Percentiles rank a stretch among this genome's conserved stretches.
These are phyloP conservation scores for Caranx ignobilis DNA, from an alignment of 2,113 vertebrate genomes.

Conservation along the genomic window DNA sequence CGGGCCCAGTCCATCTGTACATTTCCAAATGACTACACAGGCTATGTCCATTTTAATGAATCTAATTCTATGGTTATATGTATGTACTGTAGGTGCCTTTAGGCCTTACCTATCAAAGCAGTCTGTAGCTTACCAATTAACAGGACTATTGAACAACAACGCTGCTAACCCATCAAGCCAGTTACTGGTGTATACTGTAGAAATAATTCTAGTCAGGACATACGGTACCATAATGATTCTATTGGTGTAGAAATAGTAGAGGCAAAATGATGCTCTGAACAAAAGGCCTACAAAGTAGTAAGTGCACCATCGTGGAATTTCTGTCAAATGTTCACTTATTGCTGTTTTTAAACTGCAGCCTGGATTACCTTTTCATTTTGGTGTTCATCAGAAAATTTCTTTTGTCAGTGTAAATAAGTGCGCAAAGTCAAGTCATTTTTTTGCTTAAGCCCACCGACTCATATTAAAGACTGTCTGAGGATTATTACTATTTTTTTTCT, in stretches of 20 bases:
- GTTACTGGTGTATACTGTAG: constrained; percentile 69
- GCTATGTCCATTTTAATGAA: constrained; percentile 72
- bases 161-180: constrained; percentile 75
- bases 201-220: constrained; percentile 53
- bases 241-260: constrained; percentile 49
- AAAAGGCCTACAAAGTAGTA: constrained; percentile 55
- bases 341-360: constrained; percentile 70
- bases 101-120: constrained; percentile 76
- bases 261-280: constrained; percentile 49
- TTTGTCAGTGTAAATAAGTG: constrained; percentile 76
- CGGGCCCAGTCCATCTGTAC: constrained; percentile 59
- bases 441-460: constrained; percentile 71
- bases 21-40: constrained; percentile 57
- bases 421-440: constrained; percentile 72
- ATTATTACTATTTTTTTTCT: constrained; percentile 63
- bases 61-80: constrained; percentile 71
- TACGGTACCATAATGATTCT: constrained; percentile 45
- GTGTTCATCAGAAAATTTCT: constrained; percentile 65
- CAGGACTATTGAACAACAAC: constrained; percentile 78
- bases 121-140: constrained; percentile 75
- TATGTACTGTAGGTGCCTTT: constrained; percentile 63
- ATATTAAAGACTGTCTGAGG: constrained; percentile 74
- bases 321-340: constrained; percentile 71
- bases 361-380: constrained; percentile 71
- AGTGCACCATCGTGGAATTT: constrained; percentile 63